Conservation (phyloP, 2,888 invertebrate genomes). For the Tyria jacobaeae region DNA sequence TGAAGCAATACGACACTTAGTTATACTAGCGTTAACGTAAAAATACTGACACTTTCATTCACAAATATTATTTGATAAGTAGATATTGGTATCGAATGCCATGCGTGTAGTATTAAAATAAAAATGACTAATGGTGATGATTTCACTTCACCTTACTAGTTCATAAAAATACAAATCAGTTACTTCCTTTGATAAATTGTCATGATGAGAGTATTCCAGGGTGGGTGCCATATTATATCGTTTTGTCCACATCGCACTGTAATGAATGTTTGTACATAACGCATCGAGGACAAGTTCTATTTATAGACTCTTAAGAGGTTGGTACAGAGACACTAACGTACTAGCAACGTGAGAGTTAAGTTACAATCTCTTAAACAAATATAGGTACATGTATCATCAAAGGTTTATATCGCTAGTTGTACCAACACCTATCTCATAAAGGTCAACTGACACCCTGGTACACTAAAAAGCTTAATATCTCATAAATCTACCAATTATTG, state of each 20-base stretch:
- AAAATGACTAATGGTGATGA: slow-evolving; percentile 56
- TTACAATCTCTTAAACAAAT: slow-evolving; percentile 41
- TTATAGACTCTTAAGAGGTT: slow-evolving; percentile 50
- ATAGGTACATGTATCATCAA: slow-evolving; percentile 20
- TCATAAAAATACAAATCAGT: slow-evolving; percentile 84
- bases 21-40: slow-evolving; percentile 3
- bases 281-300: slow-evolving; percentile 59
- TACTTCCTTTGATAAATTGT: slow-evolving; percentile 81
- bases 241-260: slow-evolving; percentile 58
- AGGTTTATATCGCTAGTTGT: not conserved
- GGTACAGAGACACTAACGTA: slow-evolving; percentile 18
- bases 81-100: slow-evolving; percentile 13
- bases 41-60: slow-evolving; percentile 5
- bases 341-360: slow-evolving; percentile 42
- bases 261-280: slow-evolving; percentile 55
- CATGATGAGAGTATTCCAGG: slow-evolving; percentile 74
- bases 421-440: not conserved
- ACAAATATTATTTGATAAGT: slow-evolving; percentile 18
- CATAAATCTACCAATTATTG: slow-evolving; percentile 4
- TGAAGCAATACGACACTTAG: slow-evolving; percentile 4
- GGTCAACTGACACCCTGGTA: slow-evolving; percentile 25
- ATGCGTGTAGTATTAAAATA: slow-evolving; percentile 34
- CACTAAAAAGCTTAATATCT: slow-evolving; percentile 12
- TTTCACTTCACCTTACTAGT: slow-evolving; percentile 77
- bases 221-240: slow-evolving; percentile 72